phyloP scores from a whole-genome alignment of 2,797 vertebrate genomes.

The Streptopelia turtur region DNA sequence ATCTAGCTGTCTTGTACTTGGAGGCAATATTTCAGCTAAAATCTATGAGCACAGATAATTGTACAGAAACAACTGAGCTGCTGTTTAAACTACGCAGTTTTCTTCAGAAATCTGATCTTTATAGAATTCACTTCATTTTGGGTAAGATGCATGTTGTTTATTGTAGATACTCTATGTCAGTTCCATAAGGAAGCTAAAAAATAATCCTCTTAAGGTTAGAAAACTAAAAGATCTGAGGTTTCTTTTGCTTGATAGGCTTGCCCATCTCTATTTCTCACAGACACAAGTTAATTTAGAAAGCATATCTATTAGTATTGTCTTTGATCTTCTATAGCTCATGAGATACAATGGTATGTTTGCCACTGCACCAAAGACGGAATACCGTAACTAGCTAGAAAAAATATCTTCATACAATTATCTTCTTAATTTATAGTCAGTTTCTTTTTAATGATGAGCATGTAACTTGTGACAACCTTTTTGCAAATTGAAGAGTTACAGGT shows the following conservation, averaged over 20 bases:
- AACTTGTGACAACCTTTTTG: not conserved
- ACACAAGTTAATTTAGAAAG: not conserved
- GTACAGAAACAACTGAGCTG: slow-evolving; percentile 72
- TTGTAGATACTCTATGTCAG: not conserved
- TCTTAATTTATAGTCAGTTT: not conserved
- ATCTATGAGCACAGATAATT: slow-evolving; percentile 57
- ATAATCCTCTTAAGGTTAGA: too few species aligned
- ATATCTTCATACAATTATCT: not conserved
- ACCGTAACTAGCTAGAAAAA: not conserved
- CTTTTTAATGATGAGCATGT: not conserved
- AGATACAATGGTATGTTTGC: not conserved
- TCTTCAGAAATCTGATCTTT: slow-evolving; percentile 89
- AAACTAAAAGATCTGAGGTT: not conserved
- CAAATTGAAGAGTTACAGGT: not conserved
- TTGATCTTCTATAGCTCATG: not conserved
- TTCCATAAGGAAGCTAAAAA: not conserved
- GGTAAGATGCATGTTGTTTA: slow-evolving; percentile 76
- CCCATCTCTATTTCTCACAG: not conserved
- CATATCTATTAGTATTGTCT: not conserved
- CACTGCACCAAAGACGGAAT: not conserved
- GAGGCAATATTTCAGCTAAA: slow-evolving; percentile 85
- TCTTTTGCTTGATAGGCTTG: not conserved
- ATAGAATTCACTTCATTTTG: slow-evolving; percentile 86
- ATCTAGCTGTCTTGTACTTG: slow-evolving; percentile 89
- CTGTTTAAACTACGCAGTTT: slow-evolving; percentile 86